Conservation (phyloP, 1,140 invertebrate species). For the Panagrolaimus sp. region DNA sequence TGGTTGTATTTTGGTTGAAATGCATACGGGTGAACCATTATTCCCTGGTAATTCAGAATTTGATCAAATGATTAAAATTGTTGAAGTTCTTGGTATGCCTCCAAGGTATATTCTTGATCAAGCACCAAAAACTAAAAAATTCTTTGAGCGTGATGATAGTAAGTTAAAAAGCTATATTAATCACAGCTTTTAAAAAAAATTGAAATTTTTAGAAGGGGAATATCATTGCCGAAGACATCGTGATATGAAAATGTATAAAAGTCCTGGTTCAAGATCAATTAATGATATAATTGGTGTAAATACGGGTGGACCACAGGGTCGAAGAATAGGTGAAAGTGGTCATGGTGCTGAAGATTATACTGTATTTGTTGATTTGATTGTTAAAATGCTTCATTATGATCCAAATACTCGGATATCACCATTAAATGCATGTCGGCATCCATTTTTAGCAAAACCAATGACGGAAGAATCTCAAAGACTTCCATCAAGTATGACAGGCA, state of each 20-base stretch:
- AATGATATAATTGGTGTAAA: conserved; percentile 71
- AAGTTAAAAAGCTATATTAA: conserved; percentile 16
- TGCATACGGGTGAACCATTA: conserved; percentile 98
- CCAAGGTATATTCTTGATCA: conserved; percentile 86
- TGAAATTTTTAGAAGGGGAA: conserved; percentile 69
- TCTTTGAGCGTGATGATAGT: conserved; percentile 76
- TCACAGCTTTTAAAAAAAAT: conserved; percentile 5
- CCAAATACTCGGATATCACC: conserved; percentile 92
- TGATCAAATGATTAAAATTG: conserved; percentile 99
- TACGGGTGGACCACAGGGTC: conserved; percentile 73
- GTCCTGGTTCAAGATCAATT: conserved; percentile 60
- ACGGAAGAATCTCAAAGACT: not conserved
- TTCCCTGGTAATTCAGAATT: conserved; percentile 97
- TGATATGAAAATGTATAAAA: conserved; percentile 79
- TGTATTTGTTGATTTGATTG: conserved; percentile 89
- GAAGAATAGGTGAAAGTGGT: conserved; percentile 81
- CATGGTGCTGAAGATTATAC: conserved; percentile 93
- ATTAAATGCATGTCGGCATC: conserved; percentile 92
- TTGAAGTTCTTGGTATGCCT: conserved; percentile 95
- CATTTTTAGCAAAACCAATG: conserved; percentile 71
- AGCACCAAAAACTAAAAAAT: conserved; percentile 90
- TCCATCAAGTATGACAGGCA: not conserved
- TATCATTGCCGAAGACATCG: conserved; percentile 88
- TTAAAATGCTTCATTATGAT: conserved; percentile 95
- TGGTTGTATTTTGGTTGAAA: conserved; percentile 92